Evolutionary conservation across 2,113 vertebrate genomes (phyloP), one percentile per base, ranked within the genome.

Genomic region (Triplophysa rosa): DNA sequence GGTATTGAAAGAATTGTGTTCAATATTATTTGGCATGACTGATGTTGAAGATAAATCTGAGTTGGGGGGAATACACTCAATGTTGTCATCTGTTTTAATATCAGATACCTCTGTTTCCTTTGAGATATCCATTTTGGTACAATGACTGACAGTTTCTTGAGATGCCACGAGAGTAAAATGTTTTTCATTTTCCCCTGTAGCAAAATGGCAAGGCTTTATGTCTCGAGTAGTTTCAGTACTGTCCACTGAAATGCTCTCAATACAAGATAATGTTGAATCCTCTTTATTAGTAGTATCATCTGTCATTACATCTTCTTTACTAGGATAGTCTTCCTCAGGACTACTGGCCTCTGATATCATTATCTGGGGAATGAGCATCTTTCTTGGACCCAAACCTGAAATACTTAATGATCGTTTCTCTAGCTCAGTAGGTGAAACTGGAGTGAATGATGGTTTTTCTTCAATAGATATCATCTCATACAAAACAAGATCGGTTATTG

Each of bases 301-400:
- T 58, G 40, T 62, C 21, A 58, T 9, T n/a, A 24, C 69, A 63
- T 80, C 73, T 52, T 67, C 40, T 26, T 80, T 63, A 73, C n/a
- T 67, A 70, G 29, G 42, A 73, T 12, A 75, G 14, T 90, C 87
- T 8, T 84, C 63, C 10, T 92, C 90, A 62, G 89, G 90, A 80
- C 89, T 88, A 79, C 89, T 90, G 71, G 92, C 87, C 65, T 89
- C 88, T 19, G 91, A 91, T 61, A 92, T 79, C 84, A 91, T 90
- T 81, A 93, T 88, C 63, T 92, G 89, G 24, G 91, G 91, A 26
- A 81, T 81, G 54, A 85, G 42, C 75, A 79, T 85, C 67, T 76
- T 70, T 72, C 61, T 81, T 66, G 21, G 62, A 54, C 21, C 11
- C 1, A 54, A 23, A 29, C 26, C 45, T 42, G 8, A 67, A 74